A percentile compares a stretch with the other conserved stretches of the same genome.
Conservation (phyloP, 1,140 invertebrate species). For the Hylaeus anthracinus region DNA sequence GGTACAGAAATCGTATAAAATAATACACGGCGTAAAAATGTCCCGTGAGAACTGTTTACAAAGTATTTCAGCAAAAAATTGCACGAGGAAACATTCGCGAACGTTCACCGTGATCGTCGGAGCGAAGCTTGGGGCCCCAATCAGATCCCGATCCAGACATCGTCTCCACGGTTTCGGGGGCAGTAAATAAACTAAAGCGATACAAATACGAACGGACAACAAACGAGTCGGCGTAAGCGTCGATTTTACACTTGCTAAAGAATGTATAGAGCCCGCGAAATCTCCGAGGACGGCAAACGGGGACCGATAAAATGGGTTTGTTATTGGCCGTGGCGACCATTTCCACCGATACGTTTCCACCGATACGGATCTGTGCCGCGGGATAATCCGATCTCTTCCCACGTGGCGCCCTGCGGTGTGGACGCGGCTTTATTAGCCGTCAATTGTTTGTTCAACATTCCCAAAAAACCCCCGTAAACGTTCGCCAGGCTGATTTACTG, state of each 20-base stretch:
- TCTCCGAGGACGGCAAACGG: neutral
- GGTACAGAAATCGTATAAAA: too few species aligned
- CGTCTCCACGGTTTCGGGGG: too few species aligned
- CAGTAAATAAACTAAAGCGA: too few species aligned
- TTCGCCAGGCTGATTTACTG: conserved; percentile 77
- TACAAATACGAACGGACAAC: neutral
- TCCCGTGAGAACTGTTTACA: too few species aligned
- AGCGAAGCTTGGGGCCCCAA: too few species aligned
- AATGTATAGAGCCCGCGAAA: neutral
- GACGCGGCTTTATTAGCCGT: conserved; percentile 79
- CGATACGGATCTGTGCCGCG: conserved; percentile 53
- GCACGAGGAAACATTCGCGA: too few species aligned
- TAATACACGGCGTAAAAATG: too few species aligned
- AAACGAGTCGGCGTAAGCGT: neutral
- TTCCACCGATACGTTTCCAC: conserved; percentile 32
- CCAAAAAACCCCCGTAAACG: conserved; percentile 80
- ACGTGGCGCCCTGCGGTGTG: conserved; percentile 76
- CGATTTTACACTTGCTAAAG: conserved; percentile 5
- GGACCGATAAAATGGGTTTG: conserved; percentile 40
- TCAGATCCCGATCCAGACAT: too few species aligned
- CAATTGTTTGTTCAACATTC: conserved; percentile 82
- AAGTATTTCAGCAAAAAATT: too few species aligned
- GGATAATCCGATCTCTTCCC: conserved; percentile 77
- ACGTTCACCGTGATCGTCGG: too few species aligned
- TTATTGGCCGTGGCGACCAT: conserved; percentile 37